Base-by-base conservation (phyloP, 2,113 vertebrate genomes). In the Entomyzon cyanotis region DNA sequence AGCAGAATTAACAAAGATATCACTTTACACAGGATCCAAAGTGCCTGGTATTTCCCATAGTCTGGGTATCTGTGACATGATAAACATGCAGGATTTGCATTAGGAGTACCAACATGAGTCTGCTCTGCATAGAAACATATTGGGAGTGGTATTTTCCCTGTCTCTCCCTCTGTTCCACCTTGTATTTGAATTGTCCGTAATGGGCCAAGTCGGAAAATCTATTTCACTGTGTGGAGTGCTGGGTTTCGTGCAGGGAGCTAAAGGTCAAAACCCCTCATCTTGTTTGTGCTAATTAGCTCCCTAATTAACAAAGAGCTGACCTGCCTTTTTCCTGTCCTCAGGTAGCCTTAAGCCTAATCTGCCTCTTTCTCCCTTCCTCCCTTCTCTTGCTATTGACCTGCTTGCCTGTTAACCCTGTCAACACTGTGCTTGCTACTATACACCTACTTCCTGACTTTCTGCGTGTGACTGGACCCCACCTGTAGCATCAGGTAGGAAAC, bases 401-500 rank as follows among this genome's bases (percentile, higher is more conserved):
- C 95, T 97, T 98, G 94, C 90, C 96, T 94, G 87, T 92, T 98
- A 97, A 97, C 95, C 92, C 73, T 91, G 93, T 94, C 92, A 93
- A 44, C 79, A 47, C 92, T 75, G 67, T 67, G n/a, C 88, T 95
- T 95, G 92, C 95, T 89, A 86, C 84, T 96, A 44, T 93, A 69
- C 87, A 55, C 68, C 87, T 94, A 35, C 91, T 93, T 90, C 91
- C 68, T 95, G 94, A 80, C 87, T 95, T 96, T 92, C 95, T 96
- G 76, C 95, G 19, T 97, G 81, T 96, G 96, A 90, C 89, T 93
- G 97, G 96, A 98, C 74, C 89, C 77, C 53, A 15, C 76, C 84
- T 91, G 17, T 98, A 98, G 98, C 98, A 98, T 84, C 98, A 98
- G 98, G 98, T 98, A 98, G 96, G 98, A 97, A 62, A 90, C 59